phyloP scores from a whole-genome alignment of 2,113 vertebrate genomes.

The Sigmodon hispidus region DNA sequence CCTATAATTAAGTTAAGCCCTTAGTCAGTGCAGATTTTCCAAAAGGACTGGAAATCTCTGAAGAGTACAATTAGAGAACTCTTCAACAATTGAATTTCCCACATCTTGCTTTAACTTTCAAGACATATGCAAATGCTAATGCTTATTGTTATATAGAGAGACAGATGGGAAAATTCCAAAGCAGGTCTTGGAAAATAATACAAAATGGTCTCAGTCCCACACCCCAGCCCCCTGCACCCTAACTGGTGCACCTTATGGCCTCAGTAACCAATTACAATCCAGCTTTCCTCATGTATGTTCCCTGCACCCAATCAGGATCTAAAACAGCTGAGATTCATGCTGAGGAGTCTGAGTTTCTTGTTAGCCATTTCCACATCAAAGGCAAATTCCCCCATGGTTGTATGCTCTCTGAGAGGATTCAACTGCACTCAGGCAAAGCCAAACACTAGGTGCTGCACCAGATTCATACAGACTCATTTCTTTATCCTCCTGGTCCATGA shows the following conservation, averaged over 20 bases:
- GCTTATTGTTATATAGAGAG: slow-evolving; percentile 68
- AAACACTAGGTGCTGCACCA: not conserved
- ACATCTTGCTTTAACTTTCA: slow-evolving; percentile 79
- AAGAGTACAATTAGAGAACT: slow-evolving; percentile 73
- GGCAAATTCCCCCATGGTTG: not conserved
- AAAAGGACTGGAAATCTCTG: slow-evolving; percentile 70
- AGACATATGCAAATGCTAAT: slow-evolving; percentile 77
- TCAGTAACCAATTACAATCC: slow-evolving; percentile 52
- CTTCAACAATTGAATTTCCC: slow-evolving; percentile 69
- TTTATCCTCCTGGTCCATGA: not conserved
- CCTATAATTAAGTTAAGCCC: slow-evolving; percentile 64
- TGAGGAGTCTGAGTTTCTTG: slow-evolving; percentile 9
- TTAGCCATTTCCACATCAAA: slow-evolving; percentile 49
- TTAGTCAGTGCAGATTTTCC: slow-evolving; percentile 68
- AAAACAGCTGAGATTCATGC: slow-evolving; percentile 31
- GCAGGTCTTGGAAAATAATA: slow-evolving; percentile 54
- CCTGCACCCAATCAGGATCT: not conserved
- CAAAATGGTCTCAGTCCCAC: slow-evolving; percentile 43
- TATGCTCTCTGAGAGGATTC: not conserved
- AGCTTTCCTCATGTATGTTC: slow-evolving; percentile 7
- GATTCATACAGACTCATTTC: not conserved
- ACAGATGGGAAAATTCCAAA: slow-evolving; percentile 73
- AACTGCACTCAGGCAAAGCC: not conserved
- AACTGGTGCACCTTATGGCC: slow-evolving; percentile 20
- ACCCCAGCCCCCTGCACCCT: not conserved